phyloP scores from a whole-genome alignment of 2,888 invertebrate species.

The Drosophila falleni region DNA sequence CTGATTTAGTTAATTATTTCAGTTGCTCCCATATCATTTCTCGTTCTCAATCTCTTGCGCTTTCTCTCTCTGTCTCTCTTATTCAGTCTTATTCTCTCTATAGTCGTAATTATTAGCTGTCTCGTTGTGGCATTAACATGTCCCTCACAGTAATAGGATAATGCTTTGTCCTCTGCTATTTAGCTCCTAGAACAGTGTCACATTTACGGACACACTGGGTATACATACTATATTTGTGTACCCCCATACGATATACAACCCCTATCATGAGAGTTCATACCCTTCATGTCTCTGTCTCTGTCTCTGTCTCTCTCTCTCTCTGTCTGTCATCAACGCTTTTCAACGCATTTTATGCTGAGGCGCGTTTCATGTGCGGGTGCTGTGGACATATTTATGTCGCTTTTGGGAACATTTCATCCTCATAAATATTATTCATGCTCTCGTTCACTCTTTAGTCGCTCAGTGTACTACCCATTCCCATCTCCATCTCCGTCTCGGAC shows the following conservation, averaged over 20 bases:
- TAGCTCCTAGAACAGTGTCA: conserved; percentile 13
- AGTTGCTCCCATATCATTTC: conserved; percentile 1
- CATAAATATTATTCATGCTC: conserved; percentile 84
- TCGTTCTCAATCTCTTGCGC: neutral
- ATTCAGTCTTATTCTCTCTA: neutral
- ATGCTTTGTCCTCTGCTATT: conserved; percentile 10
- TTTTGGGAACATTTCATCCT: conserved; percentile 84
- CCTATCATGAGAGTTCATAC: conserved; percentile 22
- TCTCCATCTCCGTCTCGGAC: neutral
- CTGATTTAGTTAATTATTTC: conserved; percentile 22
- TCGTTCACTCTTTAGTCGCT: conserved; percentile 63
- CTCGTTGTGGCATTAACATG: conserved; percentile 13
- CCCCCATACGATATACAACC: conserved; percentile 31
- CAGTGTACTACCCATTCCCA: conserved; percentile 1
- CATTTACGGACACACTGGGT: conserved; percentile 19
- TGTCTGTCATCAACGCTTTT: conserved; percentile 54
- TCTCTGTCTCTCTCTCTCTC: neutral
- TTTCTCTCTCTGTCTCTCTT: neutral
- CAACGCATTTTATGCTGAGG: conserved; percentile 75
- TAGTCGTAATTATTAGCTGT: conserved; percentile 27
- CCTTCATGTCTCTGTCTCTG: conserved; percentile 7
- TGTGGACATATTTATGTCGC: conserved; percentile 85
- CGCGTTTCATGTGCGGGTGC: conserved; percentile 82
- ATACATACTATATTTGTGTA: neutral
- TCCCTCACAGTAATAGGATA: conserved; percentile 17